Base-by-base conservation (phyloP, 2,797 vertebrate genomes). In the Salmo trutta region DNA sequence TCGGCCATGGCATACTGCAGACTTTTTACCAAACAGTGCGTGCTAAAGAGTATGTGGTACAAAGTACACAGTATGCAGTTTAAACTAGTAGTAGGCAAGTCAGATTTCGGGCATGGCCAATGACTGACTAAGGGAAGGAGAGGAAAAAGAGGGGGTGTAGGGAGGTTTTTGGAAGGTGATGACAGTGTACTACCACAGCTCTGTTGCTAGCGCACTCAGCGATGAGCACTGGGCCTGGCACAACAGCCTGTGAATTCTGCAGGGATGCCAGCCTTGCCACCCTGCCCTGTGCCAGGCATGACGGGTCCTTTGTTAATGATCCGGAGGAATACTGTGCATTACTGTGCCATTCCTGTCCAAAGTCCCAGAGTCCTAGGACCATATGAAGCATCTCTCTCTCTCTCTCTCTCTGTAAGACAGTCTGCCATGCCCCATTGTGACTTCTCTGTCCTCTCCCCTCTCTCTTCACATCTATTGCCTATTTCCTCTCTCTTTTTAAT, bases 171-270 rank as follows among this genome's bases (percentile, higher is more conserved):
- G 21, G 69, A 1, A 12, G 24, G 52, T 79, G 72, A 75, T 21
- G 41, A 69, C 51, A 74, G 33, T 51, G 29, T 19, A 33, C 3
- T 5, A 19, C 56, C 53, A 81, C 78, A 68, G 77, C 78, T 47
- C 27, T 75, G 65, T 5, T 79, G 77, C 72, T 71, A 76, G 21
- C 54, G 2, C 82, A 71, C 64, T 74, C 76, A 27, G 14, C 21
- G 17, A 76, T 75, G 78, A 52, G 77, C 71, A 17, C 24, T 5
- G 12, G 56, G 56, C n/a, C 78, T 88, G 77, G 80, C 85, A 31
- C 68, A 68, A 77, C 80, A 79, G 64, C 70, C 84, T 79, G 82
- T 85, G 80, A 88, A 84, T 86, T 88, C 87, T 77, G 77, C 81
- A 56, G 83, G 65, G 27, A 80, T 68, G 78, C 88, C 86, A 84